A percentile compares a stretch with the other conserved stretches of the same genome.
These are phyloP conservation scores for Adelosebastes latens DNA, from an alignment of 2,797 vertebrate genomes.

Conservation along the genomic window DNA sequence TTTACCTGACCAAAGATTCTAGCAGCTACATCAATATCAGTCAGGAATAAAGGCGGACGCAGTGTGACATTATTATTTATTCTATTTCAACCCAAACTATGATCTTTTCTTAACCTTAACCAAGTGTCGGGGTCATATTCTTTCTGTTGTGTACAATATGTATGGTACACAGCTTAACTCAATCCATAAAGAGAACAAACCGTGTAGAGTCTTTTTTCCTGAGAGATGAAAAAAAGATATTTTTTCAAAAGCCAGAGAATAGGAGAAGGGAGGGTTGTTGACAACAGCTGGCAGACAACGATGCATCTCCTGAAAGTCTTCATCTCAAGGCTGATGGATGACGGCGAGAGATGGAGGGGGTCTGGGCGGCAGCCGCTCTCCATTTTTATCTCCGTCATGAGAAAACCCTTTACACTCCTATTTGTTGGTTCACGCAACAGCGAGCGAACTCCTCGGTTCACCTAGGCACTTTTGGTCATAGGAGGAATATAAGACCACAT, in stretches of 20 bases:
- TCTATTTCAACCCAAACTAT: neutral
- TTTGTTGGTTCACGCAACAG: slow-evolving; percentile 39
- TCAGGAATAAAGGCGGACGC: neutral
- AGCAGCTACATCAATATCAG: neutral
- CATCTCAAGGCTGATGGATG: slow-evolving; percentile 65
- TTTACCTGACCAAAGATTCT: neutral
- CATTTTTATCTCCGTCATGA: slow-evolving; percentile 44
- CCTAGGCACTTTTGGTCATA: neutral
- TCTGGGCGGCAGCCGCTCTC: slow-evolving; percentile 25
- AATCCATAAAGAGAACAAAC: neutral
- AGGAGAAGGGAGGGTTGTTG: slow-evolving; percentile 24
- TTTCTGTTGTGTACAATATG: neutral
- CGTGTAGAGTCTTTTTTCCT: neutral
- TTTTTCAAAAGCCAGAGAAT: slow-evolving; percentile 23
- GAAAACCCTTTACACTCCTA: slow-evolving; percentile 20
- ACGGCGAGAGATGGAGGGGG: slow-evolving; percentile 24
- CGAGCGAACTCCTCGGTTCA: neutral
- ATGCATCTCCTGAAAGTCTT: slow-evolving; percentile 62
- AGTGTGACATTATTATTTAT: neutral
- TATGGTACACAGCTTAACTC: neutral
- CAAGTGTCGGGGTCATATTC: neutral
- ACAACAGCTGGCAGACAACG: slow-evolving; percentile 63
- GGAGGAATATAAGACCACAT: neutral
- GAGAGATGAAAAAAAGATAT: slow-evolving; percentile 7
- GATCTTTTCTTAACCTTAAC: neutral